Evolutionary conservation across 2,888 invertebrate genomes (phyloP), one percentile per base, ranked within the genome.

Genomic region (Drosophila quasianomalipes): DNA sequence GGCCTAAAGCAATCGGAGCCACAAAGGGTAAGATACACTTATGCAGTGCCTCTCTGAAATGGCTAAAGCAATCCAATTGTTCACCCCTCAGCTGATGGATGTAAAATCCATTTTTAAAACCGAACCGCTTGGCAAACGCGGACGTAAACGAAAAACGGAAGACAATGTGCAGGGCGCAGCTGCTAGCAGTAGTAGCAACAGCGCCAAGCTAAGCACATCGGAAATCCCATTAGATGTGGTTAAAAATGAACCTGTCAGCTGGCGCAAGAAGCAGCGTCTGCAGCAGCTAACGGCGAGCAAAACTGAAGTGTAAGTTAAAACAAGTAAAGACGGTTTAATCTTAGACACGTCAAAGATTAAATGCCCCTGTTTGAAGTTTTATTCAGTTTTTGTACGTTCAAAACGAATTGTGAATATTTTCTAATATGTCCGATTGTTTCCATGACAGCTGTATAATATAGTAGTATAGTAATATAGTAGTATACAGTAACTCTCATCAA

Each of bases 1-100:
- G 93, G 93, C 9, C 83, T 93, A 6, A 91, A 92, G 51, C 85
- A 83, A 37, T 74, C 79, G 28, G 83, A 85, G 19, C 84, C 90
- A 4, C 83, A 84, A 58, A 91, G 85, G 70, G 83, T 87, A 54
- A 79, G 22, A 41, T 9, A 26, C 16, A 47, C 4, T 14, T 22
- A 31, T 22, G 5, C 5, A 22, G 10, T 7, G 16, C 5, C n/a
- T 41, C 10, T 16, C 10, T n/a, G 1, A 14, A 22, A 31, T 31
- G 16, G 14, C 9, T 41, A 30, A 14, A 14, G 10, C 30, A 31
- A 31, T n/a, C 5, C 2, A 57, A 2, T 2, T 22, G 26, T 16
- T 44, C 31, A 22, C 16, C 4, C 16, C n/a, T 44, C 37, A 85
- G 78, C 64, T 80, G 16, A 51, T 75, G 3, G 84, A 89, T 58